Evolutionary conservation across 2,888 invertebrate genomes (phyloP), one percentile per base, ranked within the genome.

Genomic region (Hyles lineata): DNA sequence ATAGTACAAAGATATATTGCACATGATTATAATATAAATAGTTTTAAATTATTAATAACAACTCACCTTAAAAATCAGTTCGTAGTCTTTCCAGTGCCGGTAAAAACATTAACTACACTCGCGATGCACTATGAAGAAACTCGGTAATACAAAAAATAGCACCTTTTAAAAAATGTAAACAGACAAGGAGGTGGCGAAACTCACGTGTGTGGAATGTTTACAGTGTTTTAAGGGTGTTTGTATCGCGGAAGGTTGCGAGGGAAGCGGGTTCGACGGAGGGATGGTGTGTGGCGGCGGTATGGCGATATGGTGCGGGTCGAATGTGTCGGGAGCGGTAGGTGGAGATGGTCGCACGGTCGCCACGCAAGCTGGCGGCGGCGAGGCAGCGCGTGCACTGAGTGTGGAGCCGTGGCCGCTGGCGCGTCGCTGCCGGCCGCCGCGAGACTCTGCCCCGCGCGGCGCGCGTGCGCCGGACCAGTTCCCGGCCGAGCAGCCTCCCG

Each of bases 381-480:
- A 89, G 90, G 91, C 92, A 87, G 90, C 92, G 92, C 92, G 91
- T 87, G 90, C 89, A 93, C 93, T 93, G 93, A 92, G 88, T 85
- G 88, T 82, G 85, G 85, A 82, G 80, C 80, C 79, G 80, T 81
- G 82, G 84, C 84, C 81, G 84, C 85, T 85, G 84, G 85, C 87
- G 88, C 87, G 85, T 84, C 82, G 82, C 83, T 79, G 85, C 83
- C 85, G 86, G 84, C 87, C 84, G 85, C 83, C 83, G 84, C 86
- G 80, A 81, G 83, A 85, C 88, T 88, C 87, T 88, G 89, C 89
- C 89, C 90, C 90, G 90, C 90, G 90, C 92, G 87, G 92, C 90
- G 90, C 90, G 90, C 92, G 87, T 92, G 92, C 92, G 92, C 87
- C 89, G 87, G 92, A 91, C 93, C 93, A 87, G 92, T 92, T 91